These are phyloP conservation scores for Ramphastos sulfuratus DNA, from an alignment of 2,113 vertebrate species.

Conservation along the genomic window DNA sequence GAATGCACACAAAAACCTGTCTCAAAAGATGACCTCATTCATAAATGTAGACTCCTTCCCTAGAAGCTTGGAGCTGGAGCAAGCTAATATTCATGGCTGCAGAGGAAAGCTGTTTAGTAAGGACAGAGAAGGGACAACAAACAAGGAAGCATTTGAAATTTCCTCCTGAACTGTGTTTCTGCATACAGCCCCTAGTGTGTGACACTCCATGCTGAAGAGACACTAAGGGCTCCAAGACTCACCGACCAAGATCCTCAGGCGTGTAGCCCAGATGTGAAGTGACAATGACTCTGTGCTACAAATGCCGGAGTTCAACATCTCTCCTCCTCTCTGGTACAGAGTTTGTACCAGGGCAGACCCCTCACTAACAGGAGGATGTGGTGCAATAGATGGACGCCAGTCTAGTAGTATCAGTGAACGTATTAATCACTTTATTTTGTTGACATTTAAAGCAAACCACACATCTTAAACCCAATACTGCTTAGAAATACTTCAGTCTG, in stretches of 20 bases:
- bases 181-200: not conserved
- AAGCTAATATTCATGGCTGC: fast-evolving
- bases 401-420: fast-evolving
- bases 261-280: not conserved
- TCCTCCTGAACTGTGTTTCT: not conserved
- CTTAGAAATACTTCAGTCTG: not conserved
- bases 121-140: not conserved
- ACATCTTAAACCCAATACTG: not conserved
- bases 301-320: not conserved
- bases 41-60: not conserved
- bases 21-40: too few species aligned
- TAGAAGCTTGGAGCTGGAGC: not conserved
- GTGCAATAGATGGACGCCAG: not conserved
- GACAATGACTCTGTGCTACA: not conserved
- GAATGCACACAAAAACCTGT: fast-evolving
- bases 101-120: not conserved
- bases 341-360: not conserved
- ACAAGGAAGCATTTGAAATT: not conserved
- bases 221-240: fast-evolving
- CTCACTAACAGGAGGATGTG: not conserved
- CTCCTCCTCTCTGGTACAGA: not conserved
- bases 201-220: not conserved
- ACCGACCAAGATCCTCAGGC: too few species aligned
- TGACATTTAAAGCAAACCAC: not conserved
- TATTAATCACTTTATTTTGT: slow-evolving; percentile 13